Evolutionary conservation across 2,113 vertebrate genomes (phyloP), one percentile per base, ranked within the genome.

Genomic region (Ctenodactylus gundi): DNA sequence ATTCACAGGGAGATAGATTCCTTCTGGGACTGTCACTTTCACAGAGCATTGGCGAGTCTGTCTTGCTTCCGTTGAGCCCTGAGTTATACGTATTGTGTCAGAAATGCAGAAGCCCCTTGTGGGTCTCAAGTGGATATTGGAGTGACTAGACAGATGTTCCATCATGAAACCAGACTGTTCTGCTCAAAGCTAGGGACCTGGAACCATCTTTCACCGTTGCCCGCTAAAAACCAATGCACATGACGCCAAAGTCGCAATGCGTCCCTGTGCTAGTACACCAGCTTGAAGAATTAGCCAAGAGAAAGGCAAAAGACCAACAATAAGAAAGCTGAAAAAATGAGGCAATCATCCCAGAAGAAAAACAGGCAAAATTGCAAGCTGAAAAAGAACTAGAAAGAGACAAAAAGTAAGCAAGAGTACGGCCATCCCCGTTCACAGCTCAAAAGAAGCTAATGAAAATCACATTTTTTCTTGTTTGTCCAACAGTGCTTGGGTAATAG

Each of bases 1-100:
- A 21, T 27, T 46, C n/a, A 4, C n/a, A 31, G n/a, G 58, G 46
- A 82, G 72, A 25, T 15, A 82, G 72, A 25, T 15, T 36, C 21
- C 36, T 17, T 60, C 21, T 18, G 1, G 17, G 51, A 41, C 31
- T 4, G 12, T 70, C 6, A 0, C 31, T 20, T 92, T 31, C 39
- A 1, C 4, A 3, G 39, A 27, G 31, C 55, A 31, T 2, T n/a
- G 23, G 73, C 0, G 13, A n/a, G 31, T 44, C 39, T 36, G 21
- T 12, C 49, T 65, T 41, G 70, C 44, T 44, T 20, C 41, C 7
- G 6, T 1, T 0, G 29, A n/a, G n/a, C 1, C 4, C 27, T 4
- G 15, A 44, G 12, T 64, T 49, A 34, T 18, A n/a, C n/a, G n/a
- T n/a, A 12, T 55, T 0, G 1, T 0, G 3, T 27, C 13, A 1